Evolutionary conservation across 1,140 invertebrate genomes (phyloP), one percentile per base, ranked within the genome.

Genomic region (Diabrotica undecimpunctata): DNA sequence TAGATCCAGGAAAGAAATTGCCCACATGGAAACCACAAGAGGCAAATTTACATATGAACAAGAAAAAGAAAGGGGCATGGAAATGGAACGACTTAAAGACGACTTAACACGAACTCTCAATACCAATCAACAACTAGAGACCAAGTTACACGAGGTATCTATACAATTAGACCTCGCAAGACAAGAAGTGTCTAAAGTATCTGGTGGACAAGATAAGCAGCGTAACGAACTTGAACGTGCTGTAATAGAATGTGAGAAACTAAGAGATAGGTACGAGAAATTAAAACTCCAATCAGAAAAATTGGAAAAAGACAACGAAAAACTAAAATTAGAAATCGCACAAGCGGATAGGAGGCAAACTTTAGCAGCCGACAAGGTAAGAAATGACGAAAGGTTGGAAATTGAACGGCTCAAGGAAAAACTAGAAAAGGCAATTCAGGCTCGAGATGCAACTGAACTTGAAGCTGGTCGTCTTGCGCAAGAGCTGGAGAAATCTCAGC

Each of bases 11-110:
- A 88, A 89, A 75, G 90, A 92, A 75, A 79, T 92, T 72, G 89
- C 91, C 73, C 83, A 88, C 70, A 85, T 85, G 71, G 90, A 93
- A 75, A 86, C 85, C 67, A 86, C 88, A 63, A 86, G 89, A 83
- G 88, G 88, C 84, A 95, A 94, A 88, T 94, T 91, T 81, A 89
- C 91, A 79, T 89, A 91, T 79, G 91, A 94, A 81, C 88, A 91
- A 77, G 92, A 95, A 78, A 93, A 92, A 70, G 89, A 93, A 74
- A 85, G 88, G 53, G 86, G 88, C 66, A 72, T 67, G 0, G 76
- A 78, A 73, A 71, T 72, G 10, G 90, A 94, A 53, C 80, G 84
- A 59, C 82, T 88, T 54, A 90, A 92, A 72, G 79, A 84, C 52
- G 91, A 94, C 70, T 80, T 93, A 13, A 91, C 93, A 76, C 86